Base-by-base conservation (phyloP, 1,140 invertebrate species). In the Drosophila truncata region DNA sequence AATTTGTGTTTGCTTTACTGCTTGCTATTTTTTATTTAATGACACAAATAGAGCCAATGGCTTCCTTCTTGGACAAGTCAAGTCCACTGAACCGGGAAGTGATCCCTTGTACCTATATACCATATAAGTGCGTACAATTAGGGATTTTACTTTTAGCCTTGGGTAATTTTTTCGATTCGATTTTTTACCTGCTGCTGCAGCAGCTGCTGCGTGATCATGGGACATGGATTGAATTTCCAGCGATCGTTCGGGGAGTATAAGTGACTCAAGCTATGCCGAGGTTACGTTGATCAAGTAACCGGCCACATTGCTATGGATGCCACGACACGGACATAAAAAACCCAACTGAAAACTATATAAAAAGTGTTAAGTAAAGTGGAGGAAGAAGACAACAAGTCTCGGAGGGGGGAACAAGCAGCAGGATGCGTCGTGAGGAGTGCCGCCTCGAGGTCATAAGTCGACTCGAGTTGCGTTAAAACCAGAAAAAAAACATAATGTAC, bases 1-100 rank as follows among this genome's bases (percentile, higher is more conserved):
- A 16, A 10, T 54, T 54, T 35, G 16, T 23, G 18, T 16, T 35
- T 52, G 29, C 29, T 61, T 50, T 10, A 11, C 9, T 18, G 31
- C n/a, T n/a, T n/a, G n/a, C n/a, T n/a, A n/a, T n/a, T n/a, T 33
- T 60, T 18, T 8, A 37, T 67, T 61, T 39, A 39, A 23, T 59
- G 31, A 66, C 18, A 66, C 23, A 16, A 47, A 31, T 11, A 27
- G 41, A 65, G 27, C 14, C 44, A 18, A 59, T 37, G 65, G 49
- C 60, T 59, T 59, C 39, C 63, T 10, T 55, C 29, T 49, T 29
- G 16, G 33, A 33, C 31, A 59, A 67, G 63, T 49, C 31, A 59
- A 67, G 63, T 49, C 49, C 79, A 82, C 57, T 66, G 73, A 82
- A 82, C 79, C 79, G 58, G 79, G 79, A 81, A 81, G 61, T 44